These are phyloP conservation scores for Marmota flaviventris DNA, from an alignment of 2,113 vertebrate genomes.

Conservation along the genomic window DNA sequence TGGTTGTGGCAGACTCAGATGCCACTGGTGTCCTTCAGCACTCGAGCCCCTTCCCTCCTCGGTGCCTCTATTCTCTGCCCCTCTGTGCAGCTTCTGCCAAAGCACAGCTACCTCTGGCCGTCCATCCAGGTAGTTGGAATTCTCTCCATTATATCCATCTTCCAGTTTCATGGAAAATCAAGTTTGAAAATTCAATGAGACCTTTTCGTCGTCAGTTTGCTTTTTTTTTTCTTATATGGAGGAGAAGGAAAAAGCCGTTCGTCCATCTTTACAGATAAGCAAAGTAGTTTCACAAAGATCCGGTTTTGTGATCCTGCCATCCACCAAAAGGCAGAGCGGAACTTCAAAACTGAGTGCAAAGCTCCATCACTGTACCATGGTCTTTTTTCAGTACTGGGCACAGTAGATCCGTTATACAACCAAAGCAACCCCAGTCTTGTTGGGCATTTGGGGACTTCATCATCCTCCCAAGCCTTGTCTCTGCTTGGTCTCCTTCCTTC, in stretches of 20 bases:
- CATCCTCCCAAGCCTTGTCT: neutral
- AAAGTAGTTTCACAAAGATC: neutral
- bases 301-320: neutral
- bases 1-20: neutral
- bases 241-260: neutral
- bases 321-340: neutral
- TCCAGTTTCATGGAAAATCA: neutral
- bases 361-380: neutral
- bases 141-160: neutral
- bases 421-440: neutral
- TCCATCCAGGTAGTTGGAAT: neutral
- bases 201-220: neutral
- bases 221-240: neutral
- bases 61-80: neutral
- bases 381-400: neutral
- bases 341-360: neutral
- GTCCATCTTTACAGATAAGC: neutral
- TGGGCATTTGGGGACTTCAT: neutral
- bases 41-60: neutral
- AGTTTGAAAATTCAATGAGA: conserved; percentile 17
- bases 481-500: neutral
- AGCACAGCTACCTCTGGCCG: neutral
- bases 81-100: neutral
- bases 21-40: neutral
- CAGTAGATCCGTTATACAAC: neutral